A percentile compares a stretch with the other conserved stretches of the same genome.
phyloP scores from a whole-genome alignment of 2,888 invertebrate species.

The Folsomia manolachei region DNA sequence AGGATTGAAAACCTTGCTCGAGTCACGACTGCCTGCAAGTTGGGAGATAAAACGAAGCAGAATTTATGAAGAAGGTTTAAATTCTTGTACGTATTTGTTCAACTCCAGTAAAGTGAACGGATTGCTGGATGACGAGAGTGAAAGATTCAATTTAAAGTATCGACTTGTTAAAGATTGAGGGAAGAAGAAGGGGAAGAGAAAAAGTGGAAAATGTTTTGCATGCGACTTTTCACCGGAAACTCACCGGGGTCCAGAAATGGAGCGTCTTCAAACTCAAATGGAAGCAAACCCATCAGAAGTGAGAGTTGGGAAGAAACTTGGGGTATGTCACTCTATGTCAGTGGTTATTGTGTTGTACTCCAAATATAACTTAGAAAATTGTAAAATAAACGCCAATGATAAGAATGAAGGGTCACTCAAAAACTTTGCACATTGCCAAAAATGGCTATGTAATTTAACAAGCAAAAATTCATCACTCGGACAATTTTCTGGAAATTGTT shows the following conservation, averaged over 20 bases:
- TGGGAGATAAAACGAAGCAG: neutral
- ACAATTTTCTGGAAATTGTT: too few species aligned
- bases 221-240: slow-evolving; percentile 47
- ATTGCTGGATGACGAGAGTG: neutral
- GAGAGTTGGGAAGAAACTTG: slow-evolving; percentile 50
- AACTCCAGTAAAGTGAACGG: too few species aligned
- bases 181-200: neutral
- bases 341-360: too few species aligned
- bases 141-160: neutral
- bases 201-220: slow-evolving; percentile 46
- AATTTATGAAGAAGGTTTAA: neutral
- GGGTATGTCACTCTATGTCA: slow-evolving; percentile 40
- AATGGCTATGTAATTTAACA: too few species aligned
- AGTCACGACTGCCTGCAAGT: neutral
- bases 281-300: slow-evolving; percentile 38
- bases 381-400: neutral
- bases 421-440: neutral
- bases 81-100: too few species aligned
- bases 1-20: too few species aligned
- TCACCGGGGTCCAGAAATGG: slow-evolving; percentile 25
- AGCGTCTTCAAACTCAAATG: neutral
- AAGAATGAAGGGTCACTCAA: neutral
- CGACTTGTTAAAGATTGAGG: neutral
- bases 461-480: too few species aligned
- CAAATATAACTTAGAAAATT: neutral